Evolutionary conservation across 2,888 invertebrate genomes (phyloP).

Genomic region (Horisme vitalbata): DNA sequence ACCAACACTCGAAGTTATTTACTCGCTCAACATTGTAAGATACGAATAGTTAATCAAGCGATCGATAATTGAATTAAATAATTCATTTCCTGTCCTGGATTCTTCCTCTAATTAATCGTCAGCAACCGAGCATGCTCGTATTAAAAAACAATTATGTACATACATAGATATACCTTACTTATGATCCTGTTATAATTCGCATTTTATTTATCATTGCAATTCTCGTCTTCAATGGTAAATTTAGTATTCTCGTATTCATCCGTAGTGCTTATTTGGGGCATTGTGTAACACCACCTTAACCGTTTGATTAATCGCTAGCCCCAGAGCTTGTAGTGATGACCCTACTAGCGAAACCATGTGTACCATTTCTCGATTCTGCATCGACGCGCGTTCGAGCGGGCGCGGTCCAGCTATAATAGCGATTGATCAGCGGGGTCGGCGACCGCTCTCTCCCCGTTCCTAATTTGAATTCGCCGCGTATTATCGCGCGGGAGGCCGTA

Average conservation of each 20-base stretch:
- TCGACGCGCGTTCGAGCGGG: conserved; percentile 35
- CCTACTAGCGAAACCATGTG: conserved; percentile 1
- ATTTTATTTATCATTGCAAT: neutral
- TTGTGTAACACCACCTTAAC: conserved; percentile 3
- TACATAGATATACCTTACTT: no score
- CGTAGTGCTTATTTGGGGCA: conserved; percentile 3
- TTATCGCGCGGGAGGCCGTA: conserved; percentile 79
- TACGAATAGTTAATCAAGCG: conserved; percentile 1
- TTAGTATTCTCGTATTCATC: neutral
- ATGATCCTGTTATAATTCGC: no score
- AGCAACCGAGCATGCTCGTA: neutral
- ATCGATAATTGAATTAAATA: conserved; percentile 4
- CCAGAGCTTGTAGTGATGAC: conserved; percentile 2
- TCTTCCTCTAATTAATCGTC: conserved; percentile 5
- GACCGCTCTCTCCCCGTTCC: conserved; percentile 77
- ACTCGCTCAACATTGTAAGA: conserved; percentile 16
- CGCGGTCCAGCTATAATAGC: conserved; percentile 72
- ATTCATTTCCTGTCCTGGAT: neutral
- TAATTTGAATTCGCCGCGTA: conserved; percentile 81
- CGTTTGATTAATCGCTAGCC: conserved; percentile 7
- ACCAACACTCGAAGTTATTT: conserved; percentile 12
- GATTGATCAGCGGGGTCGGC: conserved; percentile 76
- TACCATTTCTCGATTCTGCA: conserved; percentile 13
- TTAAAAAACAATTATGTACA: no score
- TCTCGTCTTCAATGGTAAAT: neutral